Percentiles rank a stretch among this genome's conserved stretches.
phyloP scores from a whole-genome alignment of 2,113 vertebrate genomes.

The Poecilia latipinna region DNA sequence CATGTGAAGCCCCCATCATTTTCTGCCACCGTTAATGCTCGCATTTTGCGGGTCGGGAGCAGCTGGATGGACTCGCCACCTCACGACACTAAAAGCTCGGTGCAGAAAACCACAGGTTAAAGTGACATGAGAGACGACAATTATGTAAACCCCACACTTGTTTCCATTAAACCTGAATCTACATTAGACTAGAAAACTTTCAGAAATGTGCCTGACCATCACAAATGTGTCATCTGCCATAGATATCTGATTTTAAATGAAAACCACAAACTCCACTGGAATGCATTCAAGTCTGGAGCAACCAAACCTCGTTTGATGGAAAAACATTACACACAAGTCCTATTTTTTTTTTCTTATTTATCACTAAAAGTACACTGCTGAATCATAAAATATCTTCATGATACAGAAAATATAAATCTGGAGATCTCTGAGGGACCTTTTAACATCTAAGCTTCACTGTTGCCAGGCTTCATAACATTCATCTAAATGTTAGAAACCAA shows the following conservation, averaged over 20 bases:
- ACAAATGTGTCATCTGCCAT: slow-evolving; percentile 33
- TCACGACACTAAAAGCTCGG: slow-evolving; percentile 1
- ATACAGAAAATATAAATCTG: neutral
- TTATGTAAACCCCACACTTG: slow-evolving; percentile 13
- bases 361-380: neutral
- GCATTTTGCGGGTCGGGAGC: slow-evolving; percentile 18
- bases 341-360: neutral
- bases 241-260: slow-evolving; percentile 3
- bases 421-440: neutral
- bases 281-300: slow-evolving; percentile 4
- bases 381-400: neutral
- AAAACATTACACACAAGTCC: neutral
- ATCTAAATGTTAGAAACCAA: neutral
- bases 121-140: neutral
- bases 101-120: slow-evolving; percentile 31
- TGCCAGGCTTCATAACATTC: neutral
- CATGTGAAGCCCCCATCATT: slow-evolving; percentile 47
- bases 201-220: neutral
- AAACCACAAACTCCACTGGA: slow-evolving; percentile 21
- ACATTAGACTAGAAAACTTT: slow-evolving; percentile 5
- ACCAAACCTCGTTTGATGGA: slow-evolving; percentile 19
- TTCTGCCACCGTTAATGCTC: slow-evolving; percentile 43
- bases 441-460: neutral
- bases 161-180: slow-evolving; percentile 17
- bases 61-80: slow-evolving; percentile 14